phyloP scores from a whole-genome alignment of 2,113 vertebrate species.

The Pterophyllum scalare region DNA sequence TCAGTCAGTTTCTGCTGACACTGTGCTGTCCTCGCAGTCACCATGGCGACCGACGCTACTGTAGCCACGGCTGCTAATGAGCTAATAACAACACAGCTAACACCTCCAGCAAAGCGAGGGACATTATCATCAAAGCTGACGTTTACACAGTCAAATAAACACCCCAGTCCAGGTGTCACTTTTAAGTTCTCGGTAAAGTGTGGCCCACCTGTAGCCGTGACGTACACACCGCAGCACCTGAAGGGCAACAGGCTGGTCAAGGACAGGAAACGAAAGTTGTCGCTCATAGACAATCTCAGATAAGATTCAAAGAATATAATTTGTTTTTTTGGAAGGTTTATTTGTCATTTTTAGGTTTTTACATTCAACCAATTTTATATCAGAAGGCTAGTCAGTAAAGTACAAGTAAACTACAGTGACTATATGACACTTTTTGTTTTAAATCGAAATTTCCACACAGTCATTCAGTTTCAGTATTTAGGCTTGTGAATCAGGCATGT shows the following conservation, averaged over 20 bases:
- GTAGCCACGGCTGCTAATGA: slow-evolving; percentile 26
- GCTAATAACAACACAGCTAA: slow-evolving; percentile 23
- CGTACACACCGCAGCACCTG: background rate
- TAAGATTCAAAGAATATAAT: background rate
- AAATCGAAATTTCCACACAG: background rate
- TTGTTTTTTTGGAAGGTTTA: background rate
- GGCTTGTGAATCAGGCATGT: background rate
- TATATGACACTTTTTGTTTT: background rate
- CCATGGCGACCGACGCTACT: slow-evolving; percentile 72
- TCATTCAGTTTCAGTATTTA: background rate
- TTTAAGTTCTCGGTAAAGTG: background rate
- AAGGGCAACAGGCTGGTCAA: background rate
- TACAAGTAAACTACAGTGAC: background rate
- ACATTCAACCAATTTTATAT: background rate
- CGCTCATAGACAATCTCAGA: background rate
- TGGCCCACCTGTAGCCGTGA: background rate
- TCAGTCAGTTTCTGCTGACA: background rate
- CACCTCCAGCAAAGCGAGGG: background rate
- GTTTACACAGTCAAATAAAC: background rate
- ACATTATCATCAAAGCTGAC: background rate
- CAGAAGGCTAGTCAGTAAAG: background rate
- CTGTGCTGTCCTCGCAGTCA: slow-evolving; percentile 30
- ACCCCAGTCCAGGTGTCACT: background rate
- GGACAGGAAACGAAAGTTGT: background rate
- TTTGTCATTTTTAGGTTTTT: background rate